Evolutionary conservation across 2,888 invertebrate species (phyloP).

Genomic region (Asteroscopus sphinx): DNA sequence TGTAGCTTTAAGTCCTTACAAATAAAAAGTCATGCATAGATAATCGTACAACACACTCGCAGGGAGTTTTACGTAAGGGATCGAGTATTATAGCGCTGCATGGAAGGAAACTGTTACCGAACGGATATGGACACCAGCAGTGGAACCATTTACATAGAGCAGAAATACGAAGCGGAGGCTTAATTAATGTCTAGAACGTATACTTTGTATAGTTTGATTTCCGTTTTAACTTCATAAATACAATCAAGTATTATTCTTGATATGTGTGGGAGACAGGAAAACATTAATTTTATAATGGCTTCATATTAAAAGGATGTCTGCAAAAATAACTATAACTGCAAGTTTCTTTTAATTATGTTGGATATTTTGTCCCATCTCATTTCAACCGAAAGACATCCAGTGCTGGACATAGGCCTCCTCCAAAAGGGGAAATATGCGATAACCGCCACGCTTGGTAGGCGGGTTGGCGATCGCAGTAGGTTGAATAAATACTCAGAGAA

Average conservation of each 20-base stretch:
- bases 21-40: slow-evolving; percentile 84
- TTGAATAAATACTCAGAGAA: too few relatives aligned
- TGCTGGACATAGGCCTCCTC: too few relatives aligned
- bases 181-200: slow-evolving; percentile 35
- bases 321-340: not conserved
- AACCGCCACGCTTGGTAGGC: too few relatives aligned
- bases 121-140: slow-evolving; percentile 81
- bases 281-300: slow-evolving; percentile 14
- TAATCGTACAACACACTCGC: slow-evolving; percentile 74
- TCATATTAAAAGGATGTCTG: not conserved
- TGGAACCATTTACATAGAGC: slow-evolving; percentile 67
- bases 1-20: slow-evolving; percentile 81
- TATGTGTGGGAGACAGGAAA: slow-evolving; percentile 17
- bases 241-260: slow-evolving; percentile 25
- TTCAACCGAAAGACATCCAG: too few relatives aligned
- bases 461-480: too few relatives aligned
- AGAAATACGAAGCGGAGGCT: slow-evolving; percentile 45
- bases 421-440: too few relatives aligned
- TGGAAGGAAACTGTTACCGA: slow-evolving; percentile 84
- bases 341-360: slow-evolving; percentile 13
- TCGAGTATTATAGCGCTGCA: slow-evolving; percentile 63
- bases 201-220: slow-evolving; percentile 19
- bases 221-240: slow-evolving; percentile 25
- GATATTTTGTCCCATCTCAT: too few relatives aligned
- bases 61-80: slow-evolving; percentile 73